Evolutionary conservation across 2,113 vertebrate species (phyloP).

Genomic region (Protobothrops mucrosquamatus): DNA sequence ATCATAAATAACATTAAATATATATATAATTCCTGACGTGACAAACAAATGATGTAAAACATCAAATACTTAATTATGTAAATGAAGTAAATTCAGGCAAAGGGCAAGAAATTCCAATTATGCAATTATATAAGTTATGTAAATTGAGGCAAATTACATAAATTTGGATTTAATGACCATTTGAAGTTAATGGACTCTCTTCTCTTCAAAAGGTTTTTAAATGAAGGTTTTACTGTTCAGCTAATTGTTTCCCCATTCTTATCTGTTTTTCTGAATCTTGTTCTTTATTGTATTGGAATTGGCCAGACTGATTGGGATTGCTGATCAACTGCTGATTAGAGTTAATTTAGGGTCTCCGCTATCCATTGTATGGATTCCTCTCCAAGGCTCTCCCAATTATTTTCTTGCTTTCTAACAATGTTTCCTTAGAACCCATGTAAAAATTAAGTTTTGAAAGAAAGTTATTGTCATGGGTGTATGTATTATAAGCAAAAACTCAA

Average conservation of each 20-base stretch:
- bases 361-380: not conserved
- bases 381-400: not conserved
- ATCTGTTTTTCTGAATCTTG: not conserved
- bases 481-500: not conserved
- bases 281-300: not conserved
- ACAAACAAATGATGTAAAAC: not conserved
- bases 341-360: not conserved
- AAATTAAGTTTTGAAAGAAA: not conserved
- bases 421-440: not conserved
- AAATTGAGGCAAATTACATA: not conserved
- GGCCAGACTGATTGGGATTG: not conserved
- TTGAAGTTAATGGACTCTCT: not conserved
- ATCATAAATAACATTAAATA: not conserved
- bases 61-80: not conserved
- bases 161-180: not conserved
- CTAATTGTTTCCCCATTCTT: not conserved
- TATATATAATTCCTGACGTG: not conserved
- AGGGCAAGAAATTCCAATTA: not conserved
- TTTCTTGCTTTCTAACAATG: not conserved
- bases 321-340: not conserved
- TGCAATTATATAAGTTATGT: not conserved
- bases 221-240: not conserved
- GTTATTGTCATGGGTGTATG: not conserved
- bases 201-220: not conserved
- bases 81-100: not conserved